phyloP scores from a whole-genome alignment of 2,113 vertebrate species.

The Rhabdornis inornatus region DNA sequence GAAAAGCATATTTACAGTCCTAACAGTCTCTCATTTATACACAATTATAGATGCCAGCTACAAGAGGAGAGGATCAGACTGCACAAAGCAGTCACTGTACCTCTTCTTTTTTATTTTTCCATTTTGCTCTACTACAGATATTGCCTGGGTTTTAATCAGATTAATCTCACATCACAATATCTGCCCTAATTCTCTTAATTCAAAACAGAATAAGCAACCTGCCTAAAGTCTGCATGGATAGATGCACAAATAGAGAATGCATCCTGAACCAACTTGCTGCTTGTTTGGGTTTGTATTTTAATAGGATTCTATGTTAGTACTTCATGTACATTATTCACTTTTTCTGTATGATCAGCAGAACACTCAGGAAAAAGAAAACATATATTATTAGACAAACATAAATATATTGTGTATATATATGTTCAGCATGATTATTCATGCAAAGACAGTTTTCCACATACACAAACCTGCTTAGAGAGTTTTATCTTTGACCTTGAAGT shows the following conservation, averaged over 20 bases:
- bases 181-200: neutral
- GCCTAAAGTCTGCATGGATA: neutral
- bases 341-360: neutral
- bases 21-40: slow-evolving; percentile 19
- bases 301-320: neutral
- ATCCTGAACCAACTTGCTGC: neutral
- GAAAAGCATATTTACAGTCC: slow-evolving; percentile 48
- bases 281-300: neutral
- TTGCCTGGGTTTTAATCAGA: neutral
- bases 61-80: neutral
- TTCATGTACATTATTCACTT: neutral
- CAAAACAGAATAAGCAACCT: neutral
- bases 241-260: neutral
- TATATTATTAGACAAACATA: neutral
- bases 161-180: neutral
- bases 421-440: neutral
- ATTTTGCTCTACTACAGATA: neutral
- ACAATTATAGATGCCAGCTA: neutral
- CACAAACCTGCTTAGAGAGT: neutral
- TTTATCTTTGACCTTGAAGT: neutral
- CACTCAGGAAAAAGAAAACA: neutral
- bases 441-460: neutral
- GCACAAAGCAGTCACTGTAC: neutral
- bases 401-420: neutral
- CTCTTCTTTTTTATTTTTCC: neutral